Evolutionary conservation across 2,888 invertebrate species (phyloP).

Genomic region (Aelia acuminata): DNA sequence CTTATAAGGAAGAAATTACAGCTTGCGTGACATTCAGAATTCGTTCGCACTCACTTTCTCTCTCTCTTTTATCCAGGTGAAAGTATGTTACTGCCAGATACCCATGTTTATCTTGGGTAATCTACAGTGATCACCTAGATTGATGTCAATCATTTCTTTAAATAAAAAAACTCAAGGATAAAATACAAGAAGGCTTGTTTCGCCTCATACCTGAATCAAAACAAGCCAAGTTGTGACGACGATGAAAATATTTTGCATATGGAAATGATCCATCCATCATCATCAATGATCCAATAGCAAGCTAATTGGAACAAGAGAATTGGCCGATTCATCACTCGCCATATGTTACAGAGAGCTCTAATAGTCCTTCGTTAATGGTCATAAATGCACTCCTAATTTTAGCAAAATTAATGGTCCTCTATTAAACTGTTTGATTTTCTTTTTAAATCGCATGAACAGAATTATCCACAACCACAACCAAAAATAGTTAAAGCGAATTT

Average conservation of each 20-base stretch:
- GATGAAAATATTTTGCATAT: background rate
- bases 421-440: background rate
- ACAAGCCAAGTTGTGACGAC: background rate
- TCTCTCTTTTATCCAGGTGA: constrained; percentile 20
- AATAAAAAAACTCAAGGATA: background rate
- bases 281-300: background rate
- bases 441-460: background rate
- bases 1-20: constrained; percentile 23
- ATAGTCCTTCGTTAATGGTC: background rate
- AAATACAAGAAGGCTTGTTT: background rate
- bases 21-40: constrained; percentile 9
- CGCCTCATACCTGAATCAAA: no score
- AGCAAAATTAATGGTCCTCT: background rate
- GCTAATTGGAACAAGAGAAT: constrained; percentile 1
- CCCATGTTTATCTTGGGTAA: constrained; percentile 13
- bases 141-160: background rate
- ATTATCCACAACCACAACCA: background rate
- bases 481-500: no score
- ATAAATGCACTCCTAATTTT: background rate
- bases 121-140: background rate
- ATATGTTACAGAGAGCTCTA: background rate
- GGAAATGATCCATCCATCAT: constrained; percentile 26
- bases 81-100: background rate
- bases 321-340: background rate
- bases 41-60: constrained; percentile 6